Conservation (phyloP, 2,797 vertebrate species). For the Masticophis lateralis region DNA sequence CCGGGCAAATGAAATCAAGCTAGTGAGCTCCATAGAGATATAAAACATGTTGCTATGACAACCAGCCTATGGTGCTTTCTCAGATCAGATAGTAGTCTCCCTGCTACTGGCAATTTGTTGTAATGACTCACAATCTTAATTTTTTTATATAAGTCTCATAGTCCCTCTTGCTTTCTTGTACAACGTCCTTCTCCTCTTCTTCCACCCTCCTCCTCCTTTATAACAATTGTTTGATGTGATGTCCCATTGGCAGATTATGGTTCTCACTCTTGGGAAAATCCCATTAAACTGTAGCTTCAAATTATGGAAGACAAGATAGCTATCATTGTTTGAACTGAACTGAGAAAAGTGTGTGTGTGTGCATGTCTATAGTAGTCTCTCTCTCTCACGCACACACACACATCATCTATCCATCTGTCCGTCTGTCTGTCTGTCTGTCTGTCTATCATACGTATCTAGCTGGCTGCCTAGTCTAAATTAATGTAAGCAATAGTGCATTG, state of each 20-base stretch:
- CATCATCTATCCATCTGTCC: neutral
- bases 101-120: conserved; percentile 1
- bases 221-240: neutral
- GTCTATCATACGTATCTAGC: neutral
- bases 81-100: neutral
- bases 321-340: neutral
- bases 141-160: neutral
- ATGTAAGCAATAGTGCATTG: neutral
- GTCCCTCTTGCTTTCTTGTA: neutral
- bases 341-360: neutral
- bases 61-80: conserved; percentile 21
- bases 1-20: neutral
- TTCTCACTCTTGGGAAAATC: neutral
- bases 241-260: neutral
- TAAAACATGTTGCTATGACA: conserved; percentile 47
- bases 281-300: neutral
- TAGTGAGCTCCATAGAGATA: neutral
- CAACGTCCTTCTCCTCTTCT: neutral
- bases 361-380: no score
- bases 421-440: no score
- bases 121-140: neutral
- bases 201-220: neutral
- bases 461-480: neutral
- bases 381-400: no score
- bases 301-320: neutral